Base-by-base conservation (phyloP, 2,113 vertebrate species). In the Procapra przewalskii region DNA sequence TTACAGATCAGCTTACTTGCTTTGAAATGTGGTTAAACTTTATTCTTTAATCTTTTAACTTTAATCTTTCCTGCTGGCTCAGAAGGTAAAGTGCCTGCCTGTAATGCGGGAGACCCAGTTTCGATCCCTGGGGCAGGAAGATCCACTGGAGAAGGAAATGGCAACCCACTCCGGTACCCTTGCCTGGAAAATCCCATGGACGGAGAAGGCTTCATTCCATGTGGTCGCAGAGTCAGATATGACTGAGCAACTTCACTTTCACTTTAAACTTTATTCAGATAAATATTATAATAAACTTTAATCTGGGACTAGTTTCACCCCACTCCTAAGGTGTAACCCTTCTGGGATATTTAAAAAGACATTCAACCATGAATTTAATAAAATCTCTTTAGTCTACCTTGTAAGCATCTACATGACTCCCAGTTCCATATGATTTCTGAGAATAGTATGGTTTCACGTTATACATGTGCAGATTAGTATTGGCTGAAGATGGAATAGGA, bases 1-100 rank as follows among this genome's bases (percentile, higher is more conserved):
- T 60, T 40, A 31, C 4, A 60, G 52, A 21, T 80, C 10, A 67
- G 12, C 52, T 94, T 83, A 57, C 15, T 88, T 52, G 54, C 82
- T 95, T 48, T 83, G 45, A 94, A 83, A 17, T 86, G 21, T 55
- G n/a, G 2, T 91, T 77, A 77, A 87, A 21, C 19, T 94, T 91
- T 75, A 55, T 92, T 36, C 62, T 91, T 91, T 82, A 77, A 59
- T 59, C 10, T 59, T 59, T 59, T 59, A 59, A 27, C 57, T 59
- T 59, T 59, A 59, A 27, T 59, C 57, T 59, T 59, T 10, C 10
- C 25, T 59, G 25, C 10, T 59, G 57, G 57, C 10, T 27, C 25
- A 59, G 25, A 59, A 25, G 57, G 25, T 59, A 59, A 59, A 59
- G 57, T 59, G 57, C 57, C 25, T 59, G 57, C 57, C 4, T 0